Conservation (phyloP, 2,797 vertebrate species). For the Myripristis murdjan region DNA sequence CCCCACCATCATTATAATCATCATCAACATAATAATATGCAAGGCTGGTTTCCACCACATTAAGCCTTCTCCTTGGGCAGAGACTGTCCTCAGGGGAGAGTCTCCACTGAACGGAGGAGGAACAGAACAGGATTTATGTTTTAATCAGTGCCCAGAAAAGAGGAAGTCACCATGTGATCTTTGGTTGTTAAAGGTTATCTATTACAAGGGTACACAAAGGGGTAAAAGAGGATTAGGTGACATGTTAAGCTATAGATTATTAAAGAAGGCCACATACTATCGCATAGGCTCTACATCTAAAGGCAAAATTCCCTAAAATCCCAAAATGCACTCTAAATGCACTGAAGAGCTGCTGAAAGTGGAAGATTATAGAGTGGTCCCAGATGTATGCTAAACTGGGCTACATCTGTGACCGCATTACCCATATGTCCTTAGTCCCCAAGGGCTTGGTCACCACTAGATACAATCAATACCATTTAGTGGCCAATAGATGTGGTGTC, state of each 20-base stretch:
- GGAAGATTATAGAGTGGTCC: conserved; percentile 38
- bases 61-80: conserved; percentile 26
- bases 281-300: conserved; percentile 1
- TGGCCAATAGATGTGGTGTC: conserved; percentile 27
- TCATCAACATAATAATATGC: not conserved
- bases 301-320: conserved; percentile 26
- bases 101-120: conserved; percentile 29
- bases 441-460: conserved; percentile 42
- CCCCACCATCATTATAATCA: not conserved
- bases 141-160: conserved; percentile 52
- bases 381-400: conserved; percentile 45
- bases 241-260: conserved; percentile 50
- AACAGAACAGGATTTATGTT: conserved; percentile 61
- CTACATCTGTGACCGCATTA: conserved; percentile 53
- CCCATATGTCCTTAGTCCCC: conserved; percentile 63
- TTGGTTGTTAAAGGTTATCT: conserved; percentile 43
- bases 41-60: not conserved
- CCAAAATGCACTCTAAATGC: conserved; percentile 16
- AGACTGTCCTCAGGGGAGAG: conserved; percentile 32
- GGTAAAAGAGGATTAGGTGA: conserved; percentile 49
- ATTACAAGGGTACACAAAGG: conserved; percentile 41
- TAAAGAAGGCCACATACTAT: conserved; percentile 20
- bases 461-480: conserved; percentile 69
- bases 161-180: conserved; percentile 49
- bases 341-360: conserved; percentile 19